phyloP scores from a whole-genome alignment of 2,113 vertebrate species.

The Phrynosoma platyrhinos region DNA sequence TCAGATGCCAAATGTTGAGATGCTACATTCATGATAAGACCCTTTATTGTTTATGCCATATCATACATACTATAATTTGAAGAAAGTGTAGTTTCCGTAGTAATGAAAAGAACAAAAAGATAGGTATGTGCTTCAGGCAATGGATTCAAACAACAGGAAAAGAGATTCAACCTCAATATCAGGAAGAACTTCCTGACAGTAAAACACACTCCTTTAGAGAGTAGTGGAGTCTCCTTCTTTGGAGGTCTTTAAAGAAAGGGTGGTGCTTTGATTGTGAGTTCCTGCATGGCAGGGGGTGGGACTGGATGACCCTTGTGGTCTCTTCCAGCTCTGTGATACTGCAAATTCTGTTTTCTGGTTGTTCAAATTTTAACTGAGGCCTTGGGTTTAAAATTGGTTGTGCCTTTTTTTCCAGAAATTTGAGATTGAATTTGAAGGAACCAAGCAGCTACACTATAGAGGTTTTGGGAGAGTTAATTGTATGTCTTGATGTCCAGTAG shows the following conservation, averaged over 20 bases:
- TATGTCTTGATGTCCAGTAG: constrained; percentile 13
- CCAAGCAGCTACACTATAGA: background rate
- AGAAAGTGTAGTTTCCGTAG: background rate
- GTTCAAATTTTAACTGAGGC: background rate
- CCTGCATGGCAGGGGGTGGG: too few relatives aligned
- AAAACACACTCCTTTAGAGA: too few relatives aligned
- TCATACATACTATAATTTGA: background rate
- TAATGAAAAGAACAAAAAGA: background rate
- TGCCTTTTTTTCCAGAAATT: background rate
- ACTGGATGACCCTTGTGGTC: too few relatives aligned
- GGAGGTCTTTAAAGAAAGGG: too few relatives aligned
- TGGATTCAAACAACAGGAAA: too few relatives aligned
- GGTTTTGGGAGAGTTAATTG: background rate
- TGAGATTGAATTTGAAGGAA: background rate
- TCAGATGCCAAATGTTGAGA: background rate
- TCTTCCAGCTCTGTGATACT: too few relatives aligned
- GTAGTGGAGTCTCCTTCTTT: too few relatives aligned
- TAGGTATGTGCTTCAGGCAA: background rate
- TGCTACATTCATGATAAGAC: background rate
- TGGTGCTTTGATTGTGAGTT: too few relatives aligned
- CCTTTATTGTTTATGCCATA: background rate
- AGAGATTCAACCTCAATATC: too few relatives aligned
- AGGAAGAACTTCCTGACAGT: too few relatives aligned
- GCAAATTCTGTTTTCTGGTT: background rate
- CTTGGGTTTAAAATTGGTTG: background rate